Evolutionary conservation across 1,140 invertebrate genomes (phyloP), one percentile per base, ranked within the genome.

Genomic region (Prorops nasuta): DNA sequence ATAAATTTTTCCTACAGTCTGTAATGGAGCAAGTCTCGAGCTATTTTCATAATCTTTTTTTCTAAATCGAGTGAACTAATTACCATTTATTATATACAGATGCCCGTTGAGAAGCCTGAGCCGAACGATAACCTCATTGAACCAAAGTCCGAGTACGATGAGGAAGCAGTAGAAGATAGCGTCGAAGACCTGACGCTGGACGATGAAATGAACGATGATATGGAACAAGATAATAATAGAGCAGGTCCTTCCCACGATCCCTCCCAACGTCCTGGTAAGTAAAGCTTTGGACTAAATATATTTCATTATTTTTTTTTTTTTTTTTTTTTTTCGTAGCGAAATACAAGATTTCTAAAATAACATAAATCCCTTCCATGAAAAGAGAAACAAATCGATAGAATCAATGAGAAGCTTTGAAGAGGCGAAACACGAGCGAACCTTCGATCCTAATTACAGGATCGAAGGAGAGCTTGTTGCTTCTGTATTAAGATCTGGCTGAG

Each of bases 131-230:
- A 63, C 55, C 69, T 86, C 69, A 81, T 87, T 60, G 85, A 88
- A 78, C 86, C 86, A 72, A 88, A 88, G 79, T 82, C 84, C 78
- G 86, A 88, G 79, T 88, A 86, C 74, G 75, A 85, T 57, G 86
- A 90, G 60, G 86, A 88, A 54, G 82, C 84, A 48, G n/a, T n/a
- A n/a, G 84, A 90, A 59, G 88, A 89, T 66, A 86, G 85, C 67
- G 87, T 90, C 62, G 89, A 92, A 77, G 88, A 91, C 74, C 81
- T 90, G 72, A 90, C 88, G 53, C 75, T 90, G 49, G 89, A 90
- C 69, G 88, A 91, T 62, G 88, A 91, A 44, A 77, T 78, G 72
- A 77, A 78, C 67, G 83, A 83, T 56, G 83, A 85, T 67, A 80
- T 83, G 76, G 83, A 85, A 74, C 75, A 80, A 67, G 76, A 78